Base-by-base conservation (phyloP, 2,888 invertebrate genomes). In the Mesorhabditis sp. region DNA sequence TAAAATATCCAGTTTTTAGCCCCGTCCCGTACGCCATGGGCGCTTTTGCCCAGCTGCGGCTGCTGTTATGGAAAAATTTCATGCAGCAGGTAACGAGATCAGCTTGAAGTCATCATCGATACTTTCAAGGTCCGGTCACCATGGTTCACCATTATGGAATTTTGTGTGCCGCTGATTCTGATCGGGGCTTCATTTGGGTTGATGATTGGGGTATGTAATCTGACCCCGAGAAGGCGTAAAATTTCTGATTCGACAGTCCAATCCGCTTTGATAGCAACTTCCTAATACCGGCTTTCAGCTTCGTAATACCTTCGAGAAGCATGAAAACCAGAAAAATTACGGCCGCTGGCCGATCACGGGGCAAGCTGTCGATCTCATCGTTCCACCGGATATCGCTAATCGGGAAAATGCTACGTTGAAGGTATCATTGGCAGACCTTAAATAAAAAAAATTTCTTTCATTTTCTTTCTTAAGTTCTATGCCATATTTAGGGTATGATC, bases 11-110 rank as follows among this genome's bases (percentile, higher is more conserved):
- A 28, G 28, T 28, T 28, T 28, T 28, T 28, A 28, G 28, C 28
- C 28, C 28, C 28, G 28, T 28, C 28, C 28, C 28, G 28, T 28
- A 28, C 28, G 28, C 28, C 28, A 82, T 82, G 82, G 80, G 81
- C 61, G 76, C 78, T n/a, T 76, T 81, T 61, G 65, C 76, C 67
- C 83, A 83, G 70, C 71, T 83, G 42, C 73, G 80, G 45, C 73
- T 83, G 45, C 73, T 83, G 66, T 70, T 83, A 67, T 83, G 83
- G 83, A 83, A 83, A 69, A 83, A 83, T 67, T 71, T 72, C 65
- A 67, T 81, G 4, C 75, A 73, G 62, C 83, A 83, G 71, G 67
- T 71, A 4, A 71, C 58, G 58, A 50, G n/a, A 50, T 10, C 7
- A 50, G 58, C 58, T 10, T n/a, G 7, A 13, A 50, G n/a, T 50